Base-by-base conservation (phyloP, 2,113 vertebrate species). In the Macaca mulatta region DNA sequence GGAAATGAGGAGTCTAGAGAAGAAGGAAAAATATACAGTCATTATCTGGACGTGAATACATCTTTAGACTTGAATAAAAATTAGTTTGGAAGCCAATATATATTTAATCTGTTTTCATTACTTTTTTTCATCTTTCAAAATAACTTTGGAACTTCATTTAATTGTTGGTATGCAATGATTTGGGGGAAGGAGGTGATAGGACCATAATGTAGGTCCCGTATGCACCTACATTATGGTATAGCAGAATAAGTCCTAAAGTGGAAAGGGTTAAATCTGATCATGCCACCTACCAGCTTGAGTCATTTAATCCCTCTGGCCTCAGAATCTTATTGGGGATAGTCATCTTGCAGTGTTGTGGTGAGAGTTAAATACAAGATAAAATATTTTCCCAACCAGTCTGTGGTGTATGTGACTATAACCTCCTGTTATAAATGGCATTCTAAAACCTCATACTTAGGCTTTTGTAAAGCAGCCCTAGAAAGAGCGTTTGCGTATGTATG, bases 41-140 rank as follows among this genome's bases (percentile, higher is more conserved):
- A 79, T 72, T 64, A 52, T 79, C 35, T 72, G 50, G 69, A 83
- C 2, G 38, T 12, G 27, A 52, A 61, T 61, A 38, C 27, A 45
- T 27, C 48, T 38, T 90, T 95, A 86, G 61, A 95, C 81, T 95
- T 90, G 61, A 96, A 23, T 78, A 87, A 85, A 86, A 94, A 70
- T 12, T 74, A 25, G 23, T 90, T 94, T 57, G 70, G 77, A 95
- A 93, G 2, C 45, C 64, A 92, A 61, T 69, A 57, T 48, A 89
- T 1, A 38, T 69, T 89, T 59, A 59, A 59, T 74, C 11, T 64
- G 3, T 72, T 89, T 89, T 83, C 27, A 79, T 40, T 90, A 6
- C 43, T 59, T 89, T 84, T 89, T 92, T 90, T 38, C 14, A 48
- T 48, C n/a, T 94, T 89, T 83, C 14, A 78, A 85, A 84, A 48